A percentile compares a stretch with the other conserved stretches of the same genome.
Evolutionary conservation across 1,140 invertebrate genomes (phyloP).

Genomic region (Pissodes strobi): DNA sequence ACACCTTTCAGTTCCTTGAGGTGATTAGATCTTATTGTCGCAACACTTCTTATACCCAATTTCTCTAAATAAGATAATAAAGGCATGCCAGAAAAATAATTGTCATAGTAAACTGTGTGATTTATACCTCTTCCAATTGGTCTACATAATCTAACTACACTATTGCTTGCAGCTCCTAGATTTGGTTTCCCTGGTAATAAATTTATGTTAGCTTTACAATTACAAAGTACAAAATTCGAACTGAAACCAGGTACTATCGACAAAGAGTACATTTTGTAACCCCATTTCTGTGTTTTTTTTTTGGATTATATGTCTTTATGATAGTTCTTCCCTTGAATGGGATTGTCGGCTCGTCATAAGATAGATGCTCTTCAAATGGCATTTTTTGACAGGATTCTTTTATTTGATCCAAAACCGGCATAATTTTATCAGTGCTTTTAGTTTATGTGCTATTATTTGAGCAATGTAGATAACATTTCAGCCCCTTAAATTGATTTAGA

Average conservation of each 20-base stretch:
- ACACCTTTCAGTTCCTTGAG: too few relatives aligned
- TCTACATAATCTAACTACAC: slow-evolving; percentile 42
- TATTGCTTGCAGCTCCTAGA: slow-evolving; percentile 49
- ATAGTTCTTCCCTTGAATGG: slow-evolving; percentile 46
- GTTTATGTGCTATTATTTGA: slow-evolving; percentile 37
- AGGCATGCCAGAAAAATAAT: slow-evolving; percentile 42
- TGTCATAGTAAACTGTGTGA: too few relatives aligned
- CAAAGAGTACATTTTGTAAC: slow-evolving; percentile 49
- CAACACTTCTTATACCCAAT: too few relatives aligned
- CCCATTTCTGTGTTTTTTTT: slow-evolving; percentile 51
- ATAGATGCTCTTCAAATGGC: slow-evolving; percentile 46
- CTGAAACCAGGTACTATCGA: slow-evolving; percentile 49
- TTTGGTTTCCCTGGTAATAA: slow-evolving; percentile 34
- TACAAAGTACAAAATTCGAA: slow-evolving; percentile 29
- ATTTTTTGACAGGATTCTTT: slow-evolving; percentile 38
- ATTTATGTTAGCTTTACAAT: slow-evolving; percentile 49
- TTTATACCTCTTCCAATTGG: slow-evolving; percentile 47
- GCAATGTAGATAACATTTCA: slow-evolving; percentile 47
- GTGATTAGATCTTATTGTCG: too few relatives aligned
- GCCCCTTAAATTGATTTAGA: slow-evolving; percentile 44
- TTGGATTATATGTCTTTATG: slow-evolving; percentile 47
- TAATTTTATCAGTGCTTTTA: slow-evolving; percentile 39
- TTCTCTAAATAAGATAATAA: too few relatives aligned
- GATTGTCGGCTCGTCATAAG: slow-evolving; percentile 50
- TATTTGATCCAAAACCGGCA: slow-evolving; percentile 40